Base-by-base conservation (phyloP, 2,113 vertebrate species). In the Aspiorhynchus laticeps region DNA sequence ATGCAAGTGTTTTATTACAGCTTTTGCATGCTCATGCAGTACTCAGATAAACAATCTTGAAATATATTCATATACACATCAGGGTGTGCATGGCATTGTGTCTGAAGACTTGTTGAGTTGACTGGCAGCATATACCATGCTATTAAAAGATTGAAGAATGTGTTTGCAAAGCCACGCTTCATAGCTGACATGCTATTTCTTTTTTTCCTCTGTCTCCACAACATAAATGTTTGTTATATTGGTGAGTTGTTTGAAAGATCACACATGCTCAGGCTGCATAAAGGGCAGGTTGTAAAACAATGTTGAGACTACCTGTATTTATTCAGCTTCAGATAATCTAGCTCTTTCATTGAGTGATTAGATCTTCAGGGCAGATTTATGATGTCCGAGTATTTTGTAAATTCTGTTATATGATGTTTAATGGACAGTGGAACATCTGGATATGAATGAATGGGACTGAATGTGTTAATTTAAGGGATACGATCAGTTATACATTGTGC, bases 241-340 rank as follows among this genome's bases (percentile, higher is more conserved):
- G 73, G 74, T 76, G 41, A 76, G 41, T 46, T 76, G 73, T 85
- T 26, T 80, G 53, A 61, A 80, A 80, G 53, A 38, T 80, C 6
- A 61, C 78, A 41, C 41, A 46, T 38, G 19, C 19, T n/a, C 14
- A 19, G 77, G 28, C 4, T 79, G 2, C 19, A 56, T 12, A 24
- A 74, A 41, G 21, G 33, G 38, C 31, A 38, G 33, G 21, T 78
- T 78, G 31, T 79, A 5, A 53, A 14, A 38, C 21, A 15, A 7
- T 36, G 31, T 36, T 36, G 51, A 14, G 19, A 59, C n/a, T 15
- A 48, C 10, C 10, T 48, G 5, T 26, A 67, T 67, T 48, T 33
- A 73, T 12, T 43, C 67, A 12, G 12, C 19, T n/a, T 82, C 28
- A 31, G 74, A n/a, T 3, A 12, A 31, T 43, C 59, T n/a, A 56